phyloP scores from a whole-genome alignment of 2,113 vertebrate genomes.

The Podarcis raffonei region DNA sequence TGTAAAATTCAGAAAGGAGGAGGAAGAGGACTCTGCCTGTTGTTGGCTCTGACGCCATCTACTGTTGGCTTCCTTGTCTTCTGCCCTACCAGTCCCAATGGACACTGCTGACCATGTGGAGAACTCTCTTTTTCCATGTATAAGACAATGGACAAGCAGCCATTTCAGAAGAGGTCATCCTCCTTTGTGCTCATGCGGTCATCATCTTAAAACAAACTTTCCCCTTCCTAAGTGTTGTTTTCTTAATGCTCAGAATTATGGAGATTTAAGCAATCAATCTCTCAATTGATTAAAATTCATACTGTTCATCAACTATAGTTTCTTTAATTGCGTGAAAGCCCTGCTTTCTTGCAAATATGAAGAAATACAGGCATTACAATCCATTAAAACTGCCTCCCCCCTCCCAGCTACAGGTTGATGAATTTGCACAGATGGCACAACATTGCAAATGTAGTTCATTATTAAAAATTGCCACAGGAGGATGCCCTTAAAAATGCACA shows the following conservation, averaged over 20 bases:
- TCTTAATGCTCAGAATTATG: background rate
- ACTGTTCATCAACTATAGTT: background rate
- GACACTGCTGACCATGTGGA: no score
- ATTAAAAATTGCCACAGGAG: background rate
- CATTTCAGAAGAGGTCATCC: background rate
- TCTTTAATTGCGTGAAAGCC: background rate
- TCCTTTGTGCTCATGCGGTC: background rate
- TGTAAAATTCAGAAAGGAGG: no score
- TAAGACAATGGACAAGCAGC: background rate
- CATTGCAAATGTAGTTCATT: background rate
- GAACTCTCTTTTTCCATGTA: background rate
- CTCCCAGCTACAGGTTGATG: background rate
- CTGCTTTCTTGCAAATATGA: background rate
- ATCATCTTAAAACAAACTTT: background rate
- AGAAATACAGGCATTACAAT: background rate
- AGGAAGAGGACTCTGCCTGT: no score
- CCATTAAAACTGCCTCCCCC: background rate
- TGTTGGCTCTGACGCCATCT: no score
- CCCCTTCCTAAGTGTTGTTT: background rate
- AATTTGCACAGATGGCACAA: background rate
- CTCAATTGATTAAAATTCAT: background rate
- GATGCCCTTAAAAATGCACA: background rate
- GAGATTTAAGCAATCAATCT: background rate
- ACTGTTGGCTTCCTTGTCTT: no score
- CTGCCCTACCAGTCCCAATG: no score